Evolutionary conservation across 2,888 invertebrate species (phyloP), one percentile per base, ranked within the genome.

Genomic region (Drosophila affinis): DNA sequence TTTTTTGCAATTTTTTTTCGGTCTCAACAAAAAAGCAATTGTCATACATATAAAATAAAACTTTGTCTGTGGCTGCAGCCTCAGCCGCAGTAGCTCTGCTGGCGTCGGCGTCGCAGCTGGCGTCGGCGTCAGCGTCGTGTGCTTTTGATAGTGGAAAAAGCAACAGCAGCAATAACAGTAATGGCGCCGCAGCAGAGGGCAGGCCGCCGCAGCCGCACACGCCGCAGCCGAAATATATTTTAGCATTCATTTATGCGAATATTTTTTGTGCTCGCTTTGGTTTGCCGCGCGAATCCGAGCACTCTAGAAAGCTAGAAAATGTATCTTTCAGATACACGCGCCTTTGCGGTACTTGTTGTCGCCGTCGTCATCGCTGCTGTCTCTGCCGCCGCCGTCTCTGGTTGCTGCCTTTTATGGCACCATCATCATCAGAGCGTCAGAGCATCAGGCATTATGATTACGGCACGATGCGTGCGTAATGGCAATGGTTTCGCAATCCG

Each of bases 211-310:
- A 18, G 34, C 56, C 17, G 17, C 56, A 18, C 18, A 18, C 14
- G 57, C 29, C 74, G 39, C 48, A 53, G 73, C 73, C 85, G 59
- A 79, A 80, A 88, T 83, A 82, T 83, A 80, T 83, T 83, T 83
- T 68, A 80, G 80, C 83, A 83, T 83, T 83, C 87, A 88, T 88
- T 78, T 83, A 88, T 88, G 83, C 88, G 82, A 79, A 47, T 53
- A 59, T 53, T 47, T 63, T 69, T 75, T 53, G 63, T 63, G 64
- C 48, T 45, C 60, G 60, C 61, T 64, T 52, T 46, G 73, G 70
- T 74, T 82, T 86, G 68, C 87, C 85, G 86, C 83, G 82, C 76
- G 65, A 80, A 62, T 72, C 78, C 69, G 75, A 75, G 81, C 77
- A 73, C 75, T 72, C 63, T 61, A 71, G 76, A 78, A 77, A 78